Evolutionary conservation across 2,797 vertebrate genomes (phyloP).

Genomic region (Channallabes apus): DNA sequence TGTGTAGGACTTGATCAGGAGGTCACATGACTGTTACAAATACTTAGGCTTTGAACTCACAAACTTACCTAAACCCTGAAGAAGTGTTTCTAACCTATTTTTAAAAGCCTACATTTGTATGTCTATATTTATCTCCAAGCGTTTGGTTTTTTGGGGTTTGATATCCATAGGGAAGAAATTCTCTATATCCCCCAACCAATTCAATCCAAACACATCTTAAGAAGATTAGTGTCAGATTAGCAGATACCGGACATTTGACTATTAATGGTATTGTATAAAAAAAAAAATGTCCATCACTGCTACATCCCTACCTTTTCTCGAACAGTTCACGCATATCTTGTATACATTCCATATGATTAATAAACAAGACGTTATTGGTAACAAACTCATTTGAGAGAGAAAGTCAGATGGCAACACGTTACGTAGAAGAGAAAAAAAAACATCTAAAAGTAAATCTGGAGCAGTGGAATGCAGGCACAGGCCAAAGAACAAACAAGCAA

Average conservation of each 20-base stretch:
- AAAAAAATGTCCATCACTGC: background rate
- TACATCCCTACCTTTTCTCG: background rate
- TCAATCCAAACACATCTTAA: background rate
- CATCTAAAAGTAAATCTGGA: constrained; percentile 48
- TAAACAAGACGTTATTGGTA: background rate
- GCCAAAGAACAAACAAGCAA: constrained; percentile 63
- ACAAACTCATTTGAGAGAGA: background rate
- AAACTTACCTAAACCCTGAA: background rate
- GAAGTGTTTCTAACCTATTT: too few species aligned
- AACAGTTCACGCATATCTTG: background rate
- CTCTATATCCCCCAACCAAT: background rate
- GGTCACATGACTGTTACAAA: background rate
- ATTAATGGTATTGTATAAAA: background rate
- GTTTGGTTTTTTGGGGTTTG: background rate
- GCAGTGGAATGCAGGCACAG: constrained; percentile 50
- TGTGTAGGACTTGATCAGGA: background rate
- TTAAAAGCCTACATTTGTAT: background rate
- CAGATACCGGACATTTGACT: background rate
- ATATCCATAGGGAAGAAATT: background rate
- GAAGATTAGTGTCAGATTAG: background rate
- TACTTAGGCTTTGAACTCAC: background rate
- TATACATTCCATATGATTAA: background rate
- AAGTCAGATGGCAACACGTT: constrained; percentile 54
- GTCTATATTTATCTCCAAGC: background rate
- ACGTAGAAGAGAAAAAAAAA: constrained; percentile 59